Conservation (phyloP, 2,797 vertebrate species). For the Centroberyx gerrardi region DNA sequence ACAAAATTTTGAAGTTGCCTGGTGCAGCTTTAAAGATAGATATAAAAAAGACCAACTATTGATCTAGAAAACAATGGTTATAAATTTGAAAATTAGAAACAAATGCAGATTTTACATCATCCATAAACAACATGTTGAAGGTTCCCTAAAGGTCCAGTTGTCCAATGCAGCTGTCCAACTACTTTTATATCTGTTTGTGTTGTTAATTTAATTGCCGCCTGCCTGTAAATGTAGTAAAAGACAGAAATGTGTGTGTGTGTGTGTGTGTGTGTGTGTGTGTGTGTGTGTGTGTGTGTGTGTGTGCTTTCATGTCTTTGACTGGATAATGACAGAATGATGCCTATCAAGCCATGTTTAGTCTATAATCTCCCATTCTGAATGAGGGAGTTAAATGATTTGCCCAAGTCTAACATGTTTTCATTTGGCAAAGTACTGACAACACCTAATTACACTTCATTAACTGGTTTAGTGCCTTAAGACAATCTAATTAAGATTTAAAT, state of each 20-base stretch:
- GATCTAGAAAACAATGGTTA: constrained; percentile 33
- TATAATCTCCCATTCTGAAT: constrained; percentile 7
- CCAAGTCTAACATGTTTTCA: constrained; percentile 37
- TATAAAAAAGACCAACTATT: constrained; percentile 10
- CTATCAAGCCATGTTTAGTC: background rate
- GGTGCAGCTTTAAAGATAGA: constrained; percentile 22
- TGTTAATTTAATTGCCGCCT: background rate
- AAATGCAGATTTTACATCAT: constrained; percentile 18
- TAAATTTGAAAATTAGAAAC: constrained; percentile 10
- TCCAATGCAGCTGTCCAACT: too few species aligned
- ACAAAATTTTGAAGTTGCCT: background rate
- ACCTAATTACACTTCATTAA: constrained; percentile 60
- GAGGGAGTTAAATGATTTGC: constrained; percentile 33
- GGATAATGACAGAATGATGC: background rate
- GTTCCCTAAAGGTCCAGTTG: background rate
- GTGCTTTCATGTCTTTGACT: background rate
- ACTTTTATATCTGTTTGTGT: constrained; percentile 3
- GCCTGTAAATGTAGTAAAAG: too few species aligned
- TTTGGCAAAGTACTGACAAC: constrained; percentile 32
- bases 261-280: background rate
- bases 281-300: background rate
- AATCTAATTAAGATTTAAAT: constrained; percentile 62
- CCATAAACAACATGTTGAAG: constrained; percentile 11
- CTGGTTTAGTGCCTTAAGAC: constrained; percentile 51
- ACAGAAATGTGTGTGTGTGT: too few species aligned